Percentiles rank a stretch among this genome's conserved stretches.
Evolutionary conservation across 2,888 invertebrate genomes (phyloP).

Genomic region (Hyalella azteca): DNA sequence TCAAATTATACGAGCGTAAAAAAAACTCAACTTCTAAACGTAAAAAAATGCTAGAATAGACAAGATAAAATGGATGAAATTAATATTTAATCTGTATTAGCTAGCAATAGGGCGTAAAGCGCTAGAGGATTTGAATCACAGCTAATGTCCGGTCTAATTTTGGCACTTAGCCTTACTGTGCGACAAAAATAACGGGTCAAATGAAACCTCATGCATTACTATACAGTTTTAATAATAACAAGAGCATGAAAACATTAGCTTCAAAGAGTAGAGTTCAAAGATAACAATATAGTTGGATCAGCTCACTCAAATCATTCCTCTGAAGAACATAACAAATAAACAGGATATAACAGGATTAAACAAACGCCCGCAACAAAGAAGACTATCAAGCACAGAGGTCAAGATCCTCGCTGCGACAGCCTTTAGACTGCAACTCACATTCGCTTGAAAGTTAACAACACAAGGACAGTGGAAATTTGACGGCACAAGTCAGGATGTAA

Average conservation of each 20-base stretch:
- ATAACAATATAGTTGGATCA: slow-evolving; percentile 38
- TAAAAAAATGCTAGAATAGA: no score
- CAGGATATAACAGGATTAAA: neutral
- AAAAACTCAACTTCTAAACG: no score
- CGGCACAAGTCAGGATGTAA: no score
- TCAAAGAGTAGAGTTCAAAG: slow-evolving; percentile 11
- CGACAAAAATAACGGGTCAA: no score
- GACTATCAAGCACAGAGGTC: neutral
- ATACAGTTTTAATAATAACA: slow-evolving; percentile 35
- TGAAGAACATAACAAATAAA: neutral
- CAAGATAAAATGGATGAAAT: no score
- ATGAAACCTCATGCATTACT: neutral
- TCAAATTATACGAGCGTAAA: no score
- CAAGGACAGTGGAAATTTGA: neutral
- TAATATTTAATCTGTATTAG: no score
- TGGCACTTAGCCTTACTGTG: no score
- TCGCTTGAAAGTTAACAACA: neutral
- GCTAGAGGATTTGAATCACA: no score
- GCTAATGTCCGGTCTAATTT: no score
- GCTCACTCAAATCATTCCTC: slow-evolving; percentile 1
- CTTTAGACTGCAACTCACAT: neutral
- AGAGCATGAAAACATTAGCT: slow-evolving; percentile 29
- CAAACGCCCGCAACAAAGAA: neutral
- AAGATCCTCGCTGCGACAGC: neutral
- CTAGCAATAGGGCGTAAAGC: no score